Conservation (phyloP, 37 sponge, comb jelly and placozoan species). For the Tethya wilhelma region DNA sequence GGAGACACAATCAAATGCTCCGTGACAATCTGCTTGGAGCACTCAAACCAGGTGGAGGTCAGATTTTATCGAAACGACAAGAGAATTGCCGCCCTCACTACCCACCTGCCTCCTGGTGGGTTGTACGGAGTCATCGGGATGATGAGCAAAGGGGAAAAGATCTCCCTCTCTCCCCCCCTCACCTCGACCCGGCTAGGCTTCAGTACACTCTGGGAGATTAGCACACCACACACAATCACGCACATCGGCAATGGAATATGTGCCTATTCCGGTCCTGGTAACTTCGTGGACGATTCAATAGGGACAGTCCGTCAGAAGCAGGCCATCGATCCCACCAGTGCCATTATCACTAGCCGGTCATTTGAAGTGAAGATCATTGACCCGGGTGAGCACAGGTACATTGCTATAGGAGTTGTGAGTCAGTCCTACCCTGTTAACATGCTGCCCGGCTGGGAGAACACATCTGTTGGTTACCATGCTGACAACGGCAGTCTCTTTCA, state of each 20-base stretch:
- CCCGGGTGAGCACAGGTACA: constrained; percentile 46
- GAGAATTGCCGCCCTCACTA: constrained; percentile 4
- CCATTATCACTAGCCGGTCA: constrained; percentile 1
- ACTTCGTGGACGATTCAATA: constrained; percentile 27
- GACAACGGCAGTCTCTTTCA: constrained; percentile 65
- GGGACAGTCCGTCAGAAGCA: constrained; percentile 37
- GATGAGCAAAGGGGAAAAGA: constrained; percentile 57
- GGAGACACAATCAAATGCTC: constrained; percentile 52
- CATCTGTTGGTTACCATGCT: constrained; percentile 77
- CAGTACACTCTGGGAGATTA: constrained; percentile 33
- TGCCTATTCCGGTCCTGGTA: constrained; percentile 30
- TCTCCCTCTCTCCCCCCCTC: constrained; percentile 43
- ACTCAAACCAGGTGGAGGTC: constrained; percentile 20
- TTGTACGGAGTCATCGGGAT: constrained; percentile 68
- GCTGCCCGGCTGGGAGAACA: constrained; percentile 74
- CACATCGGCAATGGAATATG: constrained; percentile 53
- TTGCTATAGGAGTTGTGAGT: constrained; percentile 64
- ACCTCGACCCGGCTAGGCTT: constrained; percentile 1
- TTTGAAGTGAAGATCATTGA: constrained; percentile 46
- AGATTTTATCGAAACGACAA: constrained; percentile 49
- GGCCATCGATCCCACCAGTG: constrained; percentile 15
- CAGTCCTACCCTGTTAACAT: constrained; percentile 43
- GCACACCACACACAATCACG: constrained; percentile 14
- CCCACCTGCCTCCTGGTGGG: constrained; percentile 45
- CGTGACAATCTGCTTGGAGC: neutral